Conservation (phyloP, 1,140 invertebrate genomes). For the Triops cancriformis region DNA sequence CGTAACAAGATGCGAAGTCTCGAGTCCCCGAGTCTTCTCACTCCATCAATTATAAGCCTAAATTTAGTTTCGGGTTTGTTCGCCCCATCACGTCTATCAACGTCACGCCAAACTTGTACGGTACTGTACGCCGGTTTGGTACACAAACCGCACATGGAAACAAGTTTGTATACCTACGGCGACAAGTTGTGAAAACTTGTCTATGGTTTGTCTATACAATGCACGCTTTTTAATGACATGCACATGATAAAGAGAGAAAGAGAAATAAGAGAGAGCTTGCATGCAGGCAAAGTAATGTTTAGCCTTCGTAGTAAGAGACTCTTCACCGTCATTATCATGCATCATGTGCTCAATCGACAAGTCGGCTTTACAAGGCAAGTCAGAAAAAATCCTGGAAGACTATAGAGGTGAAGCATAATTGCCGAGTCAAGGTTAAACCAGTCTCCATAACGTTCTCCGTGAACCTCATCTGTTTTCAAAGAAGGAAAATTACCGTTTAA, state of each 20-base stretch:
- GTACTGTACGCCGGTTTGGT: neutral
- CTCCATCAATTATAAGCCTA: constrained; percentile 14
- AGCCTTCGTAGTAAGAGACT: neutral
- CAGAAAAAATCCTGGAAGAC: neutral
- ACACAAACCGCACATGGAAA: neutral
- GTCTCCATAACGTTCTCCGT: neutral
- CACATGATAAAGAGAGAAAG: neutral
- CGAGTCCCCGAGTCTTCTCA: neutral
- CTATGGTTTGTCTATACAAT: neutral
- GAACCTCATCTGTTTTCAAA: neutral
- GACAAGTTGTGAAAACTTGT: neutral
- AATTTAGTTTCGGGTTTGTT: neutral
- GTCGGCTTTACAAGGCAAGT: neutral
- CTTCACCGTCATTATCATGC: constrained; percentile 6
- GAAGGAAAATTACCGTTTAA: neutral
- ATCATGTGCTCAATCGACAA: neutral
- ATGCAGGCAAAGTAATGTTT: neutral
- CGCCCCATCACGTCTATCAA: neutral
- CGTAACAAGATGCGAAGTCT: constrained; percentile 3
- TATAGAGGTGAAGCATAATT: neutral
- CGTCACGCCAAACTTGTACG: neutral
- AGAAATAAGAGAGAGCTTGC: neutral
- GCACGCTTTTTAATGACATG: neutral
- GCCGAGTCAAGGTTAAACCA: neutral
- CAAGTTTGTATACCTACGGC: neutral